Conservation (phyloP, 2,888 invertebrate species). For the Notocelia uddmanniana region DNA sequence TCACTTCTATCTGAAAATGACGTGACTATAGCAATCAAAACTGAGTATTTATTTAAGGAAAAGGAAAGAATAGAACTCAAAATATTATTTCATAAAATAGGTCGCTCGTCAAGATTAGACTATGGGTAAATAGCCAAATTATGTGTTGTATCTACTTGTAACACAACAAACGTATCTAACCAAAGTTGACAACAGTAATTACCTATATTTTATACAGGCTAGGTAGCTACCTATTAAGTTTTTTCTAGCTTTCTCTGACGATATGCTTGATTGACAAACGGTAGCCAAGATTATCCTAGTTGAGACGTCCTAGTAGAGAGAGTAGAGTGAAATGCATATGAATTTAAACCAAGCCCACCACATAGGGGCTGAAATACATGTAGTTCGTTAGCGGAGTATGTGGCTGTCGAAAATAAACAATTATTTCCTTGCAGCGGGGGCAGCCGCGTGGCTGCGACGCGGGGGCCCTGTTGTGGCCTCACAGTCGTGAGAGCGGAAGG, state of each 20-base stretch:
- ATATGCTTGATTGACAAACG: neutral
- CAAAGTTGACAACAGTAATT: neutral
- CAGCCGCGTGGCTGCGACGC: conserved; percentile 38
- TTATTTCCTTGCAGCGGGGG: conserved; percentile 73
- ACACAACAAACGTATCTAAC: no score
- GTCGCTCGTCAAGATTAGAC: no score
- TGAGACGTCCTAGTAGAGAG: neutral
- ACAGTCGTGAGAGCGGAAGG: conserved; percentile 13
- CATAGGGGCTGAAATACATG: conserved; percentile 36
- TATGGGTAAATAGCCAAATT: no score
- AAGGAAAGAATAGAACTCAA: no score
- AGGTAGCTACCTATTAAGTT: no score
- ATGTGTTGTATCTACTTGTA: no score
- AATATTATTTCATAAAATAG: no score
- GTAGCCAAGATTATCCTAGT: neutral
- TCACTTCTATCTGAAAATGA: no score
- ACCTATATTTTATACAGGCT: neutral
- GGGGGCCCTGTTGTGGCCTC: conserved; percentile 13
- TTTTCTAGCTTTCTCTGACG: no score
- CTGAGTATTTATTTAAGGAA: no score
- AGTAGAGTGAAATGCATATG: conserved; percentile 8
- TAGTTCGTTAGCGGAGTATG: conserved; percentile 60
- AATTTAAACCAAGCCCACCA: conserved; percentile 32
- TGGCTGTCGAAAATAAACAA: conserved; percentile 82
- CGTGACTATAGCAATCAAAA: no score